Evolutionary conservation across 1,140 invertebrate genomes (phyloP).

Genomic region (Drosophila tani): DNA sequence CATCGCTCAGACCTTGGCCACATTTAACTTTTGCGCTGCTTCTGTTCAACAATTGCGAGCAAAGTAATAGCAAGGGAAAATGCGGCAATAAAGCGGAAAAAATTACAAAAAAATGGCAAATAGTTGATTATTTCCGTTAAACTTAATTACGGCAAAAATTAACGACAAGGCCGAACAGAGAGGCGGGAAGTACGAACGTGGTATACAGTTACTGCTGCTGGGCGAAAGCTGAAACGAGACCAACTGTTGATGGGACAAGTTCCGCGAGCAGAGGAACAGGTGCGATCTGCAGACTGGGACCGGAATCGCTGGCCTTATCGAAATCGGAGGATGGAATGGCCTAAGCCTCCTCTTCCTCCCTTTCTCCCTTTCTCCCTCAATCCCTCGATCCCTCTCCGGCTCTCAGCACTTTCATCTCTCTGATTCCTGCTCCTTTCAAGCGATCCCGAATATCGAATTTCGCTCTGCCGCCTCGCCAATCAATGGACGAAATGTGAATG

Average conservation of each 20-base stretch:
- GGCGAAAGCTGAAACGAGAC: conserved; percentile 11
- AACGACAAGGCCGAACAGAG: conserved; percentile 47
- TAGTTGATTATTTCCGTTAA: conserved; percentile 71
- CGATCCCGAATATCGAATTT: conserved; percentile 68
- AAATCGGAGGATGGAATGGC: conserved; percentile 22
- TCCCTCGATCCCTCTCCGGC: conserved; percentile 1
- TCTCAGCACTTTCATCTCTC: conserved; percentile 19
- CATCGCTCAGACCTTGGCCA: conserved; percentile 75
- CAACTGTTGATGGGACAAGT: conserved; percentile 43
- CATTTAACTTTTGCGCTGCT: conserved; percentile 66
- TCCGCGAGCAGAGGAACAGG: conserved; percentile 26
- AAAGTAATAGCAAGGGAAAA: conserved; percentile 11
- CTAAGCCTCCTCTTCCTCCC: conserved; percentile 18
- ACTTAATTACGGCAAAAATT: conserved; percentile 47
- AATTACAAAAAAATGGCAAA: conserved; percentile 36
- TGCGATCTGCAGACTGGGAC: conserved; percentile 14
- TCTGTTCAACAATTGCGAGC: conserved; percentile 38
- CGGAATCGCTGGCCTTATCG: conserved; percentile 24
- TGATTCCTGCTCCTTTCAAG: conserved; percentile 3
- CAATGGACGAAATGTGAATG: conserved; percentile 75
- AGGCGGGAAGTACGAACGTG: background rate
- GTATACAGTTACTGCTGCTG: conserved; percentile 19
- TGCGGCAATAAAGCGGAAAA: conserved; percentile 18
- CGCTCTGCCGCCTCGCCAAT: conserved; percentile 71
- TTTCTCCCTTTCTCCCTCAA: background rate